These are phyloP conservation scores for Natator depressus DNA, from an alignment of 2,113 vertebrate genomes.

Conservation along the genomic window DNA sequence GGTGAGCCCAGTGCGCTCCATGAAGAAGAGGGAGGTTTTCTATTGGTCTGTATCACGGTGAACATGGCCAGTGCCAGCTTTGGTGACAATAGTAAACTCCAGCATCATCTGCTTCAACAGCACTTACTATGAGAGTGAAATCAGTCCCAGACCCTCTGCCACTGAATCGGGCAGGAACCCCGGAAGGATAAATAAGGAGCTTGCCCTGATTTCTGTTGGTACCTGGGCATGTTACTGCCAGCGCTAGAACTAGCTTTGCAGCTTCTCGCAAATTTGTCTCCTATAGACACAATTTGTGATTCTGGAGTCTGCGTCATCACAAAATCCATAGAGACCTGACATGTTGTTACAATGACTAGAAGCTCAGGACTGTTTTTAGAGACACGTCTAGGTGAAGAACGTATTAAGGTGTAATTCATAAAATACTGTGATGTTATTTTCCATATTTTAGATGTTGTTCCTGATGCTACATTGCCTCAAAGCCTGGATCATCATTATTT, in stretches of 20 bases:
- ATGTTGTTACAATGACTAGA: no score
- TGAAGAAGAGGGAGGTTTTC: neutral
- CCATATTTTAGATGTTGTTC: neutral
- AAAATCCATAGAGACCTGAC: neutral
- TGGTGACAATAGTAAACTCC: neutral
- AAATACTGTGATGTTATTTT: neutral
- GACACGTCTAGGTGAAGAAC: neutral
- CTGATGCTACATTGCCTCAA: neutral
- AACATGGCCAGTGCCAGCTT: no score
- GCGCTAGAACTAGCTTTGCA: neutral
- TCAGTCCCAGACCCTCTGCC: neutral
- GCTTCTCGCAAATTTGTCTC: neutral
- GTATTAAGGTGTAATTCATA: neutral
- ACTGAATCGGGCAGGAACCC: neutral
- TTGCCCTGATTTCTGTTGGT: neutral
- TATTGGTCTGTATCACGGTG: no score
- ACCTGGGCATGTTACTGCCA: accelerated
- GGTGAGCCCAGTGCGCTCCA: neutral
- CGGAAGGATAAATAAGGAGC: neutral
- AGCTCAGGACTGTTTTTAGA: no score
- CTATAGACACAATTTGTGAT: neutral
- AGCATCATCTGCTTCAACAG: neutral
- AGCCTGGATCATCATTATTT: neutral
- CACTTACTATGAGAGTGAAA: neutral
- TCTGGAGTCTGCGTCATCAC: neutral